Evolutionary conservation across 1,140 invertebrate genomes (phyloP), one percentile per base, ranked within the genome.

Genomic region (Nephotettix cincticeps): DNA sequence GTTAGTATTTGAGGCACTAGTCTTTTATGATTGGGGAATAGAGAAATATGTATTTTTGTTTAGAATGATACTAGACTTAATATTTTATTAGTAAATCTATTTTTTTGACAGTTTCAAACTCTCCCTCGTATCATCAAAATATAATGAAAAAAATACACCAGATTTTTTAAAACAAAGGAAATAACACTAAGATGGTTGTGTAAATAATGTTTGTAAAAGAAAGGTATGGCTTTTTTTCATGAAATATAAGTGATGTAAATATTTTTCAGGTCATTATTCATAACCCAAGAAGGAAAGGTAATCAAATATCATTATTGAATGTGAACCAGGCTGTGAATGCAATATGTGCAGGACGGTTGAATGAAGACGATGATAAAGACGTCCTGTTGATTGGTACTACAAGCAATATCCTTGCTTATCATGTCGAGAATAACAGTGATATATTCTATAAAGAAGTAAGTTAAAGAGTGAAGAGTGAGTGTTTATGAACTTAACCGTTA

Each of bases 341-440:
- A 27, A 77, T 95, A 23, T 85, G 84, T 69, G 86, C 90, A 47
- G 93, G 93, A 9, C 81, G 80, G 23, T 79, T 94, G 14, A 83
- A 87, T 66, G 83, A 85, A 28, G 86, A 90, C 72, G 85, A 86
- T 51, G 86, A 88, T 28, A 86, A 88, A 80, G 95, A 97, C 78
- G 83, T 93, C 73, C 83, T 98, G 4, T 83, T 94, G 54, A 88
- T 95, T 40, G 95, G 95, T 40, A 96, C 94, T 25, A 84, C 89
- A 19, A 93, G 91, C 0, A 94, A 94, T 79, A 81, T 98, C n/a
- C 83, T 97, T 69, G 95, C 90, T 0, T 97, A 96, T 81, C 91
- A 97, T 82, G 90, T 97, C 17, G 90, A 96, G 76, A 93, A 95
- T 72, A 98, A 98, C 81, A 87, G 87, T 19, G 95, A 97, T 83